These are phyloP conservation scores for Taenioides sp. DNA, from an alignment of 2,797 vertebrate species.

Conservation along the genomic window DNA sequence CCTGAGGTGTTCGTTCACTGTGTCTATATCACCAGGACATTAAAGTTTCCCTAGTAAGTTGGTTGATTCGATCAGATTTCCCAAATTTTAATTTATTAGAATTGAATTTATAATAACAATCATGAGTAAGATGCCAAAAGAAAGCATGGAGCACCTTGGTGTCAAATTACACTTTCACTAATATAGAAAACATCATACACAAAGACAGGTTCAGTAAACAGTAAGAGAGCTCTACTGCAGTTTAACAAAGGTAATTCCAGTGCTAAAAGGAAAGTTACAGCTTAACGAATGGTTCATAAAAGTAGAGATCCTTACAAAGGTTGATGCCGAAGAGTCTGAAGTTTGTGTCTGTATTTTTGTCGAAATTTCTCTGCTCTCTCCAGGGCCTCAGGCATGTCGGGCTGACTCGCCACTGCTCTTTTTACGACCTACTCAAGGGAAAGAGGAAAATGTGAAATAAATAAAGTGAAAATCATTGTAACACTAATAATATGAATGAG, in stretches of 20 bases:
- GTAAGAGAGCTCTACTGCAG: slow-evolving; percentile 51
- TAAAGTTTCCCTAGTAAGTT: background rate
- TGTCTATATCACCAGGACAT: background rate
- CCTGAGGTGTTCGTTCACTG: background rate
- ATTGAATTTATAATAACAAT: background rate
- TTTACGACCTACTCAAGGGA: slow-evolving; percentile 87
- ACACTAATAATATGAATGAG: background rate
- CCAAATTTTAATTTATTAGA: background rate
- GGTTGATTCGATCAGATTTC: background rate
- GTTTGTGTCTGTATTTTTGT: slow-evolving; percentile 94
- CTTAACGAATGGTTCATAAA: slow-evolving; percentile 6
- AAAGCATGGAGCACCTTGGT: background rate
- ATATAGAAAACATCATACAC: background rate
- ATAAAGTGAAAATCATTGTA: background rate
- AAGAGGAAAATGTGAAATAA: background rate
- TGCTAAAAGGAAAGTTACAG: slow-evolving; percentile 31
- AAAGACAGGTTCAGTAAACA: slow-evolving; percentile 18
- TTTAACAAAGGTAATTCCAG: slow-evolving; percentile 24
- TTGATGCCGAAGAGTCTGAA: slow-evolving; percentile 92
- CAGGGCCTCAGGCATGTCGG: slow-evolving; percentile 80
- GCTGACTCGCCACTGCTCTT: slow-evolving; percentile 91
- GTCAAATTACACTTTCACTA: background rate
- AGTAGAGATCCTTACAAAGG: slow-evolving; percentile 85
- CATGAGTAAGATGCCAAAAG: background rate
- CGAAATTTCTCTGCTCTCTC: slow-evolving; percentile 93